Percentiles rank a stretch among this genome's conserved stretches.
Evolutionary conservation across 2,888 invertebrate genomes (phyloP).

Genomic region (Diplolepis rosae): DNA sequence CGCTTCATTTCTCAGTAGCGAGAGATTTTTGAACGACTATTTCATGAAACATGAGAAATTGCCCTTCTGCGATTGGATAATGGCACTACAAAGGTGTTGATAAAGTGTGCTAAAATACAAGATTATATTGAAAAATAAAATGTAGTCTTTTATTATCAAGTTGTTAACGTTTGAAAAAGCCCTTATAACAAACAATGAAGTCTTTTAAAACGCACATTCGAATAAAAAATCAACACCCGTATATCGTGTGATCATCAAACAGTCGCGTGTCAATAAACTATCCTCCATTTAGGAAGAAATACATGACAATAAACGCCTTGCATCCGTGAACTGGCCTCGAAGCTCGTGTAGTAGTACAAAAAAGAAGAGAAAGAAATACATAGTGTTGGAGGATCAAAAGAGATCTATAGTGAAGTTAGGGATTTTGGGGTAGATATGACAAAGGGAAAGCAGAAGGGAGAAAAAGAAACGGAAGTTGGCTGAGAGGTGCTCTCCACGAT

Average conservation of each 20-base stretch:
- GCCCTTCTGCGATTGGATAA: too few species aligned
- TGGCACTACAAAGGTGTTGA: too few species aligned
- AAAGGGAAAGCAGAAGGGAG: slow-evolving; percentile 30
- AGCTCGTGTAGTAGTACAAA: slow-evolving; percentile 51
- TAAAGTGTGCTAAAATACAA: too few species aligned
- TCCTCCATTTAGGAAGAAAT: slow-evolving; percentile 50
- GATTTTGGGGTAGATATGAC: background rate
- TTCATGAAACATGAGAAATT: too few species aligned
- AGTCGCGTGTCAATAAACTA: slow-evolving; percentile 56
- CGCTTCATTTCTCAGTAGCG: too few species aligned
- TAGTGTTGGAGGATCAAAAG: slow-evolving; percentile 32
- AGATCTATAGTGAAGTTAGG: slow-evolving; percentile 20
- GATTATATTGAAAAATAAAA: too few species aligned
- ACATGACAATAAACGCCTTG: slow-evolving; percentile 24
- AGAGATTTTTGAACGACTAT: too few species aligned
- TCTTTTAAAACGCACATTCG: background rate
- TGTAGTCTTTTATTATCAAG: too few species aligned
- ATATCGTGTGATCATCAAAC: background rate
- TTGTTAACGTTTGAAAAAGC: too few species aligned
- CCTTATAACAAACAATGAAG: too few species aligned
- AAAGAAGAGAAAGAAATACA: slow-evolving; percentile 21
- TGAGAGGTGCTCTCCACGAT: background rate
- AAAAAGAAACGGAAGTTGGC: slow-evolving; percentile 28
- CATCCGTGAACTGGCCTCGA: slow-evolving; percentile 37
- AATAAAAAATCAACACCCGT: background rate